Percentiles rank a stretch among this genome's conserved stretches.
phyloP scores from a whole-genome alignment of 2,797 vertebrate genomes.

The Chaenodraco wilsoni region DNA sequence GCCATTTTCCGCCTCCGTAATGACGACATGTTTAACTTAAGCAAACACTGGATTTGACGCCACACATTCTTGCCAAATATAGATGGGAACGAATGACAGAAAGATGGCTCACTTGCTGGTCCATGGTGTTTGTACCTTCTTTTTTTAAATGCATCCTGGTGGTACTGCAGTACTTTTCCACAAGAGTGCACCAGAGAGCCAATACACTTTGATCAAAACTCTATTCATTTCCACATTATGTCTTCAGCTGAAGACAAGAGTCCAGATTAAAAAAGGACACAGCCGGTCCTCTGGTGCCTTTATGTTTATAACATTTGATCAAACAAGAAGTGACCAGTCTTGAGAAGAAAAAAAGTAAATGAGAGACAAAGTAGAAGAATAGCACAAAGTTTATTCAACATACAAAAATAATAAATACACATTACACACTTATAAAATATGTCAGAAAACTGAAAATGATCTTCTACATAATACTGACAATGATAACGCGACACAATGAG shows the following conservation, averaged over 20 bases:
- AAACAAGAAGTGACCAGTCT: constrained; percentile 14
- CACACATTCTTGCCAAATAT: not conserved
- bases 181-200: constrained; percentile 58
- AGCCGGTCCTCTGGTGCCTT: not conserved
- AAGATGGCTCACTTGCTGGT: not conserved
- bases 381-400: constrained; percentile 72
- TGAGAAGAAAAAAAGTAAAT: not conserved
- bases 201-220: not conserved
- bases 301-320: not conserved
- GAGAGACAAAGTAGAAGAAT: constrained; percentile 65
- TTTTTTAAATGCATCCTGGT: constrained; percentile 1
- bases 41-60: not conserved
- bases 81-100: not conserved
- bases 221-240: not conserved
- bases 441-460: constrained; percentile 39
- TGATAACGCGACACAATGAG: not conserved
- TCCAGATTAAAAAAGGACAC: not conserved
- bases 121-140: not conserved
- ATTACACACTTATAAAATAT: constrained; percentile 56
- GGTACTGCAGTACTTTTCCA: constrained; percentile 42
- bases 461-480: constrained; percentile 15
- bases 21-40: not conserved
- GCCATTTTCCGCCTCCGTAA: not conserved
- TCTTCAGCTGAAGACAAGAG: constrained; percentile 2
- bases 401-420: constrained; percentile 76